Percentiles rank a stretch among this genome's conserved stretches.
phyloP scores from a whole-genome alignment of 2,888 invertebrate genomes.

The Macrosiphum euphorbiae region DNA sequence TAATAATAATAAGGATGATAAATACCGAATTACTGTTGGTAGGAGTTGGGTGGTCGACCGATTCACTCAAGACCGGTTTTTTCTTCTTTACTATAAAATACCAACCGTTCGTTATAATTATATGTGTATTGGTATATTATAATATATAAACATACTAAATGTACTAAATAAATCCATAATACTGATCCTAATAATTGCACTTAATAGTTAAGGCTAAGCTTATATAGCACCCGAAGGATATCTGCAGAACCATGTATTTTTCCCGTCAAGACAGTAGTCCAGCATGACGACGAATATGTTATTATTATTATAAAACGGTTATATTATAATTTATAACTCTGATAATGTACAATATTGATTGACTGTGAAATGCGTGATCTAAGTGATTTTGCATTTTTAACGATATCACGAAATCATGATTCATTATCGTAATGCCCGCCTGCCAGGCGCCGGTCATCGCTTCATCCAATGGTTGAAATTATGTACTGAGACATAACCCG shows the following conservation, averaged over 20 bases:
- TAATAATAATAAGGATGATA: constrained; percentile 26
- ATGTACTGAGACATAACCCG: background rate
- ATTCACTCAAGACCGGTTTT: constrained; percentile 45
- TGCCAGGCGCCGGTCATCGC: background rate
- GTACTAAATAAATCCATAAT: background rate
- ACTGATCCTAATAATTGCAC: background rate
- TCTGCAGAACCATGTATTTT: background rate
- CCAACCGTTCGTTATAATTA: constrained; percentile 10
- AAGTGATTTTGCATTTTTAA: background rate
- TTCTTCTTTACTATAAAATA: background rate
- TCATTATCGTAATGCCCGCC: background rate
- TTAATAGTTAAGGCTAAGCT: background rate
- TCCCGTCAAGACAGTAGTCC: constrained; percentile 29
- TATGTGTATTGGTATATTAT: background rate
- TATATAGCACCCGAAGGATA: background rate
- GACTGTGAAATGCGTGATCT: background rate
- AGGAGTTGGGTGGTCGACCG: constrained; percentile 58
- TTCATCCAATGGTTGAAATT: background rate
- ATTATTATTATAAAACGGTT: constrained; percentile 15
- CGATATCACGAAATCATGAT: constrained; percentile 8
- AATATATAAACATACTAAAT: background rate
- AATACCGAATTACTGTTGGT: constrained; percentile 47
- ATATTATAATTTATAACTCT: constrained; percentile 9
- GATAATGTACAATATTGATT: background rate
- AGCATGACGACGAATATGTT: background rate